Percentiles rank a stretch among this genome's conserved stretches.
phyloP scores from a whole-genome alignment of 2,113 vertebrate genomes.

The Platysteira castanea region DNA sequence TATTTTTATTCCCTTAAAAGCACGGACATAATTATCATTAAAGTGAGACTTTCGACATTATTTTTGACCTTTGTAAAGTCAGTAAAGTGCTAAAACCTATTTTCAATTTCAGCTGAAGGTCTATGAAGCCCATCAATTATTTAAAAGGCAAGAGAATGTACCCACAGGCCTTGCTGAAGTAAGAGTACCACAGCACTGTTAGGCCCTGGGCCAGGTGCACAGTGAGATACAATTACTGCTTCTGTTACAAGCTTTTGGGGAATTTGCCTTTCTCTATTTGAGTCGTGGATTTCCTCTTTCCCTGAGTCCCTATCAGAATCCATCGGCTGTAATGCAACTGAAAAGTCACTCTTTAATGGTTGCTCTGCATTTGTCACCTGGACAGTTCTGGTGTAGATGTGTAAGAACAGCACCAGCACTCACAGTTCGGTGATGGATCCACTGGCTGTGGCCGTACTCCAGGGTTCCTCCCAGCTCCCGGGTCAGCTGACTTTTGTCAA shows the following conservation, averaged over 20 bases:
- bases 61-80: background rate
- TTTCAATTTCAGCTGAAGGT: background rate
- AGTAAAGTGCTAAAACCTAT: background rate
- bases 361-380: background rate
- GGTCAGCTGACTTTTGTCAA: slow-evolving; percentile 91
- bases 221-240: background rate
- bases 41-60: background rate
- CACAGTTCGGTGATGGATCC: slow-evolving; percentile 94
- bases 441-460: slow-evolving; percentile 90
- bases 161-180: background rate
- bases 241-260: background rate
- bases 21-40: background rate
- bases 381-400: accelerated
- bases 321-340: background rate
- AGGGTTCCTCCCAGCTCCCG: slow-evolving; percentile 87
- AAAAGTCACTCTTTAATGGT: background rate
- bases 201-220: background rate
- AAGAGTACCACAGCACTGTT: background rate
- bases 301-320: background rate
- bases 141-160: background rate
- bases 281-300: background rate
- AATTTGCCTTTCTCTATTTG: background rate
- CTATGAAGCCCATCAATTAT: background rate
- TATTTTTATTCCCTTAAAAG: background rate
- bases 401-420: slow-evolving; percentile 28